Percentiles rank a stretch among this genome's conserved stretches.
Conservation (phyloP, 1,140 invertebrate genomes). For the Drosophila sp. region DNA sequence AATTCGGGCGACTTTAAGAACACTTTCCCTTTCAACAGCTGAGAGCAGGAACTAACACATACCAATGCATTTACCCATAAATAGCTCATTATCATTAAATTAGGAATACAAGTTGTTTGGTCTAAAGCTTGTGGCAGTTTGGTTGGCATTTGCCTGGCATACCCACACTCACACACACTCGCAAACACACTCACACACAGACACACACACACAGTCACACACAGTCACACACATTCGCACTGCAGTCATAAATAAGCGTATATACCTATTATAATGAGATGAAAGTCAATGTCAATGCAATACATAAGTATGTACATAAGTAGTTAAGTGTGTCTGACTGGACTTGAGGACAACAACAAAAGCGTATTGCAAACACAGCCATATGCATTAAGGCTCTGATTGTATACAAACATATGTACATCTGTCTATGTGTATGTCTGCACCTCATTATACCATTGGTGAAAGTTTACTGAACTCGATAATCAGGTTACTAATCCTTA, state of each 20-base stretch:
- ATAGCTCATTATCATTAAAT: slow-evolving; percentile 82
- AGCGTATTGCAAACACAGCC: slow-evolving; percentile 16
- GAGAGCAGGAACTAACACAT: slow-evolving; percentile 22
- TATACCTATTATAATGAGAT: slow-evolving; percentile 76
- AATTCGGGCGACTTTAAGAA: slow-evolving; percentile 24
- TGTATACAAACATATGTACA: slow-evolving; percentile 20
- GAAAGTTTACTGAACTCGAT: slow-evolving; percentile 62
- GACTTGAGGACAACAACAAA: slow-evolving; percentile 22
- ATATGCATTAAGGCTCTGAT: slow-evolving; percentile 16
- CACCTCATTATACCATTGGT: slow-evolving; percentile 45
- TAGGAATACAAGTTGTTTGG: slow-evolving; percentile 77
- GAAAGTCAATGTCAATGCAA: slow-evolving; percentile 79
- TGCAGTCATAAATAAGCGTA: slow-evolving; percentile 71
- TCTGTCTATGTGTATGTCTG: not conserved
- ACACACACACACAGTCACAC: not conserved
- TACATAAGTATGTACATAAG: slow-evolving; percentile 31
- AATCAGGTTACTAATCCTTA: slow-evolving; percentile 61
- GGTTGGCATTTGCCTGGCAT: slow-evolving; percentile 46
- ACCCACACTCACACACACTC: slow-evolving; percentile 37
- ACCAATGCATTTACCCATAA: slow-evolving; percentile 67
- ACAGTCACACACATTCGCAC: not conserved
- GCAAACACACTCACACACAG: slow-evolving; percentile 3
- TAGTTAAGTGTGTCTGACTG: slow-evolving; percentile 22
- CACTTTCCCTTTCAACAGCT: slow-evolving; percentile 60
- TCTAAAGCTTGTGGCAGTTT: slow-evolving; percentile 62